Base-by-base conservation (phyloP, 2,888 invertebrate genomes). In the Spilarctia lutea region DNA sequence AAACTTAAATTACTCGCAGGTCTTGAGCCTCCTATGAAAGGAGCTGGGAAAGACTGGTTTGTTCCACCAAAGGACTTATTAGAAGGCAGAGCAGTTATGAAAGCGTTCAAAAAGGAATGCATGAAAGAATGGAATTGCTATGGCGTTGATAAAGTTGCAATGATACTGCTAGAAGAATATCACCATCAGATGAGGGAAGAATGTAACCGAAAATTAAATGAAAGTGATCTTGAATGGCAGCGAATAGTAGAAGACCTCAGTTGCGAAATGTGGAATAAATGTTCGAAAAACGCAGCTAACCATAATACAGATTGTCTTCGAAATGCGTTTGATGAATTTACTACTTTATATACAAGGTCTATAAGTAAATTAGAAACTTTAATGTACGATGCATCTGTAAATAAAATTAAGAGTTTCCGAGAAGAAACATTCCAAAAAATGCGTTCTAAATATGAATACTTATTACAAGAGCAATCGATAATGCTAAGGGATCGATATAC, bases 1-100 rank as follows among this genome's bases (percentile, higher is more conserved):
- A 91, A 91, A 75, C 82, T 92, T 0, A 94, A 93, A 81, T 85
- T 90, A 2, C 83, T 94, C 1, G 95, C 94, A 3, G 95, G 95
- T 0, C 83, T 96, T 0, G 92, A 94, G 77, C 96, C 96, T 0
- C 87, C 89, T 0, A 84, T 95, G 85, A 90, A 90, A 80, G 95
- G 95, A 13, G 94, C 93, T 1, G 95, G 95, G 0, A 87, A 66
- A 74, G 92, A 93, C 74, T 95, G 95, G 94, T 94, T 87, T 81
- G 83, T 92, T 65, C 91, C 94, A 6, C 94, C 96, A 1, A 77
- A 88, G 63, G 92, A 94, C 3, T 80, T 94, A 2, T 86, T 94
- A 71, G 85, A 89, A 76, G 91, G 94, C 30, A 90, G 89, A 75
- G 79, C 86, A 6, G 92, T 94, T 20, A 76, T 95, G 63, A 92